Evolutionary conservation across 2,113 vertebrate genomes (phyloP), one percentile per base, ranked within the genome.

Genomic region (Acrocephalus arundinaceus): DNA sequence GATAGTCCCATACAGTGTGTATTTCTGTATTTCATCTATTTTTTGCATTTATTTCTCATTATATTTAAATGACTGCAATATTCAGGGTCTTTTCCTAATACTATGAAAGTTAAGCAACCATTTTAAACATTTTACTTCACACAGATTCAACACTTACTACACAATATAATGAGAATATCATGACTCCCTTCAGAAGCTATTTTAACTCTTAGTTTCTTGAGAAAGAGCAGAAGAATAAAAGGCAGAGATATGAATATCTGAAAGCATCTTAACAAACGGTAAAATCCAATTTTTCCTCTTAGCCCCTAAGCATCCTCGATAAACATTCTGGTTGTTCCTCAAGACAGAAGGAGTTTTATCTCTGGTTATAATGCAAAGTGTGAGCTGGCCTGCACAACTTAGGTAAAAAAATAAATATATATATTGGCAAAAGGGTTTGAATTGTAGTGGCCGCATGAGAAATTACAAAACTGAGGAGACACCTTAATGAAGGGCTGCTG

Each of bases 1-100:
- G 96, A 97, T 95, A 94, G 97, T 94, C 89, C 93, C 2, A 8
- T 95, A 95, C 81, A 94, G 85, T 94, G 86, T 84, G 80, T 73
- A 96, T 94, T 96, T 92, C 96, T 89, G 63, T 71, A 83, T 97
- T 96, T 95, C 95, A 96, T 94, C 92, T 19, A 46, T 88, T 96
- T 96, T 96, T 96, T 95, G 79, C 61, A 96, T 96, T 97, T 95
- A 96, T 97, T 97, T 96, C 97, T 96, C 96, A 96, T 96, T 95
- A 97, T 94, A 96, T 97, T 90, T 86, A 97, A 97, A 95, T 73
- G 89, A 93, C 63, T 95, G 84, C 43, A 68, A 62, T 77, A 95
- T 85, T 95, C 80, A 41, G 15, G 85, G 86, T 72, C 83, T 87
- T 93, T 89, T 96, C 93, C 92, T 91, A 76, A 85, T 33, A 83